Base-by-base conservation (phyloP, 2,888 invertebrate species). In the Koerneria pararmatus region DNA sequence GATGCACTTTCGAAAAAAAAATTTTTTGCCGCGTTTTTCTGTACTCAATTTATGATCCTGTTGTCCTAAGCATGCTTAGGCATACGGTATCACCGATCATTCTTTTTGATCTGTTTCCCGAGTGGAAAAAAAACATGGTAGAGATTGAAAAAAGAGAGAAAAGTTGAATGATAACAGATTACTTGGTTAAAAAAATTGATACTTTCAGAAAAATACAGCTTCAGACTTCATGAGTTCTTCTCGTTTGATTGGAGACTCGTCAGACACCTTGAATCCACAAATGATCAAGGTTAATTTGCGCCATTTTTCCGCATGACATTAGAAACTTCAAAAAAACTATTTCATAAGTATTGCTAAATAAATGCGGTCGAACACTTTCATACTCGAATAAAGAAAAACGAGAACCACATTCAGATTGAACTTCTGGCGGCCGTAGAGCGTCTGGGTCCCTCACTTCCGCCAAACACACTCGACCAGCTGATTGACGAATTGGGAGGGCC, bases 401-500 rank as follows among this genome's bases (percentile, higher is more conserved):
- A 46, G 11, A 46, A 46, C 11, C n/a, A 15, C 82, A 93, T 95
- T 91, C 94, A 95, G 86, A 91, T 93, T 78, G 91, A 95, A 74
- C 86, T 98, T 49, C 85, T 98, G 72, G 88, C 88, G 71, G 89
- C 89, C 82, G 90, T 98, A 67, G 95, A 97, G 84, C 86, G 88
- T 32, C 87, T 97, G 1, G 95, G 95, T 4, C 89, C 90, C 0
- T 88, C 88, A 29, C 86, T 99, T 74, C 98, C 98, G 5, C 91
- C 95, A 48, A 98, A 99, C 85, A 95, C 98, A 0, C 87, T 99
- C 54, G 98, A 99, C 87, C 95, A 98, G 84, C 88, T 98, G 15
- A 97, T 99, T 72, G 97, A 99, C 85, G 93, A 95, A 83, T 88
- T 98, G 11, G 98, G 98, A 58, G 98, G 98, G 1, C 92, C 95